These are phyloP conservation scores for Microcebus lehilahytsara DNA, from an alignment of 2,113 vertebrate genomes.

Conservation along the genomic window DNA sequence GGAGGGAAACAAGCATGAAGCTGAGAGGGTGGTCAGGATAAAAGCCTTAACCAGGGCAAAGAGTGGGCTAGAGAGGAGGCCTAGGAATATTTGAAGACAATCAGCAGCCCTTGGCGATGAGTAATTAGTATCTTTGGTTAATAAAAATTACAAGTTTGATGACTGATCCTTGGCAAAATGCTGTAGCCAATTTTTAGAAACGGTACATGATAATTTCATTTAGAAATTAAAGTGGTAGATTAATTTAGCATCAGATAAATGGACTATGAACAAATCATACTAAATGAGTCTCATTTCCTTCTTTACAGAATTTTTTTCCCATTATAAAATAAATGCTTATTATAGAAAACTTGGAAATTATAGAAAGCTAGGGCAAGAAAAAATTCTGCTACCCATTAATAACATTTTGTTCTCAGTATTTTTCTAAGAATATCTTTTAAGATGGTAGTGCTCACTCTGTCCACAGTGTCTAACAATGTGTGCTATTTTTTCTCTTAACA, in stretches of 20 bases:
- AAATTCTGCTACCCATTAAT: background rate
- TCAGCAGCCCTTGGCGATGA: background rate
- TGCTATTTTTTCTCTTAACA: background rate
- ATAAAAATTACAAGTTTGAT: conserved; percentile 50
- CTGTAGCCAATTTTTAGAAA: conserved; percentile 42
- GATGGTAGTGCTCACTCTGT: background rate
- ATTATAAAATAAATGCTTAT: background rate
- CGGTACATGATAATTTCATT: conserved; percentile 30
- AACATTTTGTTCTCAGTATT: background rate
- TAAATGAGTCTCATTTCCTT: background rate
- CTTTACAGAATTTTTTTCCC: conserved; percentile 7
- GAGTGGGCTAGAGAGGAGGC: background rate
- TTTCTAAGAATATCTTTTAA: background rate
- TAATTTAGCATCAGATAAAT: conserved; percentile 8
- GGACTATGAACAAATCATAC: conserved; percentile 34
- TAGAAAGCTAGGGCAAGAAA: background rate
- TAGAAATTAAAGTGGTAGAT: conserved; percentile 58
- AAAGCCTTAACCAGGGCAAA: background rate
- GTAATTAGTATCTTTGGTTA: conserved; percentile 25
- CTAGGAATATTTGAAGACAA: conserved; percentile 1
- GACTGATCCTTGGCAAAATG: conserved; percentile 51
- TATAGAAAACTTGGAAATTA: conserved; percentile 35
- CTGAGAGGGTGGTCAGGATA: background rate
- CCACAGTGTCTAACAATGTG: background rate
- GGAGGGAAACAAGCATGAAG: background rate